phyloP scores from a whole-genome alignment of 2,888 invertebrate species.

The Hemithea aestivaria region DNA sequence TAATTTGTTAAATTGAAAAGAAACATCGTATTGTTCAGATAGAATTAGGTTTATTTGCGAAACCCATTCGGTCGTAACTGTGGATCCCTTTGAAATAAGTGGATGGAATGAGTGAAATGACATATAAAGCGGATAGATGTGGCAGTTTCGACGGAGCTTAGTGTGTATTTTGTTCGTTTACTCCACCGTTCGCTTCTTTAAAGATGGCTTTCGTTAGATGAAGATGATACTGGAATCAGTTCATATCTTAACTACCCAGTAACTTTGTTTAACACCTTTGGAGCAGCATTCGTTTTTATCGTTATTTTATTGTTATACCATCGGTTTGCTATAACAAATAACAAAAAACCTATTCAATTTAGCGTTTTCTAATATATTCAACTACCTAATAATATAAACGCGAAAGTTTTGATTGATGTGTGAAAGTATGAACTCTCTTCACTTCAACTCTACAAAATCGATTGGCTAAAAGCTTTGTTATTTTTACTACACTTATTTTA shows the following conservation, averaged over 20 bases:
- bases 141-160: slow-evolving; percentile 54
- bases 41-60: slow-evolving; percentile 72
- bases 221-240: slow-evolving; percentile 12
- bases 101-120: slow-evolving; percentile 72
- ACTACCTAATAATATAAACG: no score
- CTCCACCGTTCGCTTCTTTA: slow-evolving; percentile 26
- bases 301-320: no score
- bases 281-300: no score
- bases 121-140: slow-evolving; percentile 69
- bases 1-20: slow-evolving; percentile 77
- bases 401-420: no score
- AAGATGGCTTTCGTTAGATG: slow-evolving; percentile 19
- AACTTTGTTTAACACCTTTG: neutral
- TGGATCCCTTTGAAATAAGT: slow-evolving; percentile 70
- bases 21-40: slow-evolving; percentile 68
- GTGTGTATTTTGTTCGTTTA: slow-evolving; percentile 45
- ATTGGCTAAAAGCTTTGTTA: no score
- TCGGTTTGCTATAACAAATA: no score
- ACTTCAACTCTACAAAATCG: no score
- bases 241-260: slow-evolving; percentile 8
- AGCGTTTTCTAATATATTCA: no score
- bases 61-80: slow-evolving; percentile 68
- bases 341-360: no score
- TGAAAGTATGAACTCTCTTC: no score
- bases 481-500: no score